Conservation (phyloP, 2,113 vertebrate genomes). For the Rhinolophus ferrumequinum region DNA sequence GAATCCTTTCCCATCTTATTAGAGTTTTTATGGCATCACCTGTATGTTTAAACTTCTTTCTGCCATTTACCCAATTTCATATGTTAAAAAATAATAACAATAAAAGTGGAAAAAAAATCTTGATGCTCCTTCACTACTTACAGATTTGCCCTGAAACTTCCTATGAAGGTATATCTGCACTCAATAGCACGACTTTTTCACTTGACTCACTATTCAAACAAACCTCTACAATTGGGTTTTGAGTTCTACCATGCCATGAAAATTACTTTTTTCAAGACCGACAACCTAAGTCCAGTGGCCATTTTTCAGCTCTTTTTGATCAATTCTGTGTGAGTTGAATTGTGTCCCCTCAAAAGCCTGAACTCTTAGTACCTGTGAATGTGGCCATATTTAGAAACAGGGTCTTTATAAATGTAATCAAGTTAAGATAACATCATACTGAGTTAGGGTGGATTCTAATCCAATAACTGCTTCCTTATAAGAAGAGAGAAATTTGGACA, state of each 20-base stretch:
- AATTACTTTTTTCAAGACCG: background rate
- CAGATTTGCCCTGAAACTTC: background rate
- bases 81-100: background rate
- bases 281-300: background rate
- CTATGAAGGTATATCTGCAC: background rate
- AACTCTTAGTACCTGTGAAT: background rate
- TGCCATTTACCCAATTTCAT: background rate
- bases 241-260: background rate
- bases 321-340: background rate
- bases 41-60: background rate
- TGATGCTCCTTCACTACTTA: background rate
- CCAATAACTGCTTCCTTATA: background rate
- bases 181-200: background rate
- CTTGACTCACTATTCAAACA: background rate
- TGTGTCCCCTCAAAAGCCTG: background rate
- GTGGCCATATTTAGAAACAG: slow-evolving; percentile 1
- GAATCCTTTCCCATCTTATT: background rate
- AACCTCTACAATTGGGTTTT: background rate
- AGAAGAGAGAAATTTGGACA: background rate
- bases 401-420: background rate
- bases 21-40: background rate
- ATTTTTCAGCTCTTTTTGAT: background rate
- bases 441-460: background rate
- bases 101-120: background rate
- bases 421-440: background rate